Evolutionary conservation across 1,140 invertebrate genomes (phyloP), one percentile per base, ranked within the genome.

Genomic region (Euwallacea similis): DNA sequence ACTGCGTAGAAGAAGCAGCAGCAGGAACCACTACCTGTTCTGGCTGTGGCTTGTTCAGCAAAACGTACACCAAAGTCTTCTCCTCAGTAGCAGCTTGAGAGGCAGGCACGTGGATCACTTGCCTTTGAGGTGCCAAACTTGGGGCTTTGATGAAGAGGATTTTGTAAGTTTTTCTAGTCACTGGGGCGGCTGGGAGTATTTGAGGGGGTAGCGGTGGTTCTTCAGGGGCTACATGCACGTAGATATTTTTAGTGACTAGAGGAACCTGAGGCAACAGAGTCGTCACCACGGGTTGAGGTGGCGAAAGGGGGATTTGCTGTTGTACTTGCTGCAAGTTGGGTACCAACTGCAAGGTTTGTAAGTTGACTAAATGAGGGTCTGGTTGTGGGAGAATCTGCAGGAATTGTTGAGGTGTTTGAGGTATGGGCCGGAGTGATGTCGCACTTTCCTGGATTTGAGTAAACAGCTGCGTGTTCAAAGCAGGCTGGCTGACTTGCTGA

Each of bases 51-150:
- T 93, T 93, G 87, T 94, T 93, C 21, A 93, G 91, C 77, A 94
- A 81, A 9, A 94, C 92, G 81, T 95, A 94, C 75, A 94, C 92
- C 62, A 94, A 85, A 11, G 93, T 95, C 84, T 94, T 95, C 82
- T 94, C 90, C 81, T 94, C 93, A 7, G 11, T 42, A 15, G 44
- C 9, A 44, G 47, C 50, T 44, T 42, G 63, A 42, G 54, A 10
- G 6, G 58, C 66, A 33, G 65, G 42, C 6, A 42, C 13, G 7
- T 68, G 64, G 33, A 64, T 21, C 11, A 54, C 55, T 21, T 63
- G 68, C 15, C 21, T 11, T 16, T 47, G 60, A n/a, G 7, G 2
- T 9, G 58, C 16, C 41, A 56, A 11, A 9, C 60, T 47, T 56
- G 74, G 74, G n/a, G 71, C 67, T 64, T 75, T 70, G 47, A 75